phyloP scores from a whole-genome alignment of 2,797 vertebrate species.

The Anas bernieri region DNA sequence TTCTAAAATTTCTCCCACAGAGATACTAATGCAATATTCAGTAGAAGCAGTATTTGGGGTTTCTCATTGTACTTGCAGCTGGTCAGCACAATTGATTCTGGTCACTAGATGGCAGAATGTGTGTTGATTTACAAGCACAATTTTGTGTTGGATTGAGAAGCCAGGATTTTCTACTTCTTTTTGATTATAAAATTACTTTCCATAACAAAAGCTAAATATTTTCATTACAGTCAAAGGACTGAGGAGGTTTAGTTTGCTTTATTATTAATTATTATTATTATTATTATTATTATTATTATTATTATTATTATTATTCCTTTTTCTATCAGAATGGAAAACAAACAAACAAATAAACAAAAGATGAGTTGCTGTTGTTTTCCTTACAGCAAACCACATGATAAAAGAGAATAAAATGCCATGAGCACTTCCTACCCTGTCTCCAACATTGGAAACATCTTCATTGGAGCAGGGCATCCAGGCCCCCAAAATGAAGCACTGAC shows the following conservation, averaged over 20 bases:
- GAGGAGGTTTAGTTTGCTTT: neutral
- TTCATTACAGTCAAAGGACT: neutral
- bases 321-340: too few relatives aligned
- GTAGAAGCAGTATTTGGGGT: neutral
- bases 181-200: neutral
- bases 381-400: too few relatives aligned
- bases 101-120: constrained; percentile 74
- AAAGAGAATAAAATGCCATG: too few relatives aligned
- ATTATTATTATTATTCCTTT: too few relatives aligned
- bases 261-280: too few relatives aligned
- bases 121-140: constrained; percentile 20
- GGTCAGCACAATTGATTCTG: constrained; percentile 48
- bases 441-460: neutral
- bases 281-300: too few relatives aligned
- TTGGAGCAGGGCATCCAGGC: neutral
- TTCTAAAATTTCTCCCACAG: neutral
- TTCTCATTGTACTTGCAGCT: neutral
- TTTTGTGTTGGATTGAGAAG: neutral
- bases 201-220: neutral
- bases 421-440: too few relatives aligned
- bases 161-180: neutral
- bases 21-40: neutral
- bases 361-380: too few relatives aligned
- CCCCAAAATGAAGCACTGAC: neutral
- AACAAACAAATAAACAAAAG: too few relatives aligned